A percentile compares a stretch with the other conserved stretches of the same genome.
Evolutionary conservation across 92 coral and sea anemone species (phyloP).

Genomic region (Epizoanthus rinbou): DNA sequence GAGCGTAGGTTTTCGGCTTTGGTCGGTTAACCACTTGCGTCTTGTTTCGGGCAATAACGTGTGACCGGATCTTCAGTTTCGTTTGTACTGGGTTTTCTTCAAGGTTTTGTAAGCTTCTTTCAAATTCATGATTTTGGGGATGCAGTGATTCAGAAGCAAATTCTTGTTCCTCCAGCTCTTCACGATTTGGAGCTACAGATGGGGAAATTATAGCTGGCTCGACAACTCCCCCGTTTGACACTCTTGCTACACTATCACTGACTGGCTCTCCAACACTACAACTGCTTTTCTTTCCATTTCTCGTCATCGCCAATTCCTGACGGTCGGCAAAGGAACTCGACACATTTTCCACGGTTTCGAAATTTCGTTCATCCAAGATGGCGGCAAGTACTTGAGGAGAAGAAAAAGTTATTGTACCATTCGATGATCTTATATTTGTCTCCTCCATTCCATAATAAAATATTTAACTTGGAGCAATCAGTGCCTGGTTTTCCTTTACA

Average conservation of each 20-base stretch:
- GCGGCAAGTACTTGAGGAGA: slow-evolving; percentile 44
- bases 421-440: background rate
- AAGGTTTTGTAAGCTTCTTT: background rate
- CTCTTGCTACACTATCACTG: background rate
- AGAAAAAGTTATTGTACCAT: slow-evolving; percentile 27
- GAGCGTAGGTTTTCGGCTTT: slow-evolving; percentile 38
- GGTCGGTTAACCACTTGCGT: slow-evolving; percentile 9
- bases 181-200: background rate
- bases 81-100: background rate
- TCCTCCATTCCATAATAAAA: slow-evolving; percentile 33
- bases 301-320: slow-evolving; percentile 1
- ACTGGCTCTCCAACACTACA: background rate
- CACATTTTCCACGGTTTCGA: background rate
- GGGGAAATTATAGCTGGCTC: background rate
- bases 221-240: background rate
- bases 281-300: background rate
- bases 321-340: background rate
- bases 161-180: background rate
- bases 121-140: background rate
- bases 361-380: slow-evolving; percentile 17
- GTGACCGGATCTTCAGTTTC: slow-evolving; percentile 16
- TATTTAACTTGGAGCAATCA: background rate
- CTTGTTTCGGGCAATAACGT: slow-evolving; percentile 7
- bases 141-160: background rate
- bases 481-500: too few relatives aligned